Evolutionary conservation across 2,113 vertebrate genomes (phyloP), one percentile per base, ranked within the genome.

Genomic region (Colinus virginianus): DNA sequence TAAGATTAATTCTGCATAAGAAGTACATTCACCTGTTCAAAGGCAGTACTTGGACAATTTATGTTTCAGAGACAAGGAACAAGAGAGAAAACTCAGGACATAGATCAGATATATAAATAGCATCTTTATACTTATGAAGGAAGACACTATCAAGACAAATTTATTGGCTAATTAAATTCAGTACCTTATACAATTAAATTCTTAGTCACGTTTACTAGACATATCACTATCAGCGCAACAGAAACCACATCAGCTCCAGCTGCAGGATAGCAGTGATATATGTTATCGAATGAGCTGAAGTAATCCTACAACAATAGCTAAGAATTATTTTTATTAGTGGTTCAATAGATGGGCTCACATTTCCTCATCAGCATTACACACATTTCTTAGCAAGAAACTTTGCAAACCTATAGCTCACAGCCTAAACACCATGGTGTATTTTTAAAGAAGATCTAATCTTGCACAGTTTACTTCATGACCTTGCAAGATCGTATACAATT

Each of bases 131-230:
- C 32, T 93, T 91, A 78, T 1, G 12, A 93, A 84, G 53, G 21
- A 93, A 91, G 76, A 93, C 34, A 74, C 45, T 58, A 79, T 18
- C 13, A 66, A 55, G 38, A 84, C 5, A 84, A 95, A 91, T 87
- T 68, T 71, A 75, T 69, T 94, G 79, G 46, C 74, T 87, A 94
- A 90, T 91, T 86, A 87, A 93, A 96, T 88, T 81, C 64, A 66
- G 30, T 34, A 28, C 42, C 48, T 45, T 59, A 51, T 38, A 61
- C 49, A 88, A 93, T 67, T 84, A 78, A 88, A 89, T 90, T 93
- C 59, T 59, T 78, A 66, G 51, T 83, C 64, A 45, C 23, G 1
- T 94, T 94, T 79, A 87, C 67, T 71, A 80, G 91, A 75, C 59
- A 21, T 64, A 71, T 25, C 42, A 23, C 59, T 78, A 72, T 56